Base-by-base conservation (phyloP, 2,113 vertebrate species). In the Seriola dumerili region DNA sequence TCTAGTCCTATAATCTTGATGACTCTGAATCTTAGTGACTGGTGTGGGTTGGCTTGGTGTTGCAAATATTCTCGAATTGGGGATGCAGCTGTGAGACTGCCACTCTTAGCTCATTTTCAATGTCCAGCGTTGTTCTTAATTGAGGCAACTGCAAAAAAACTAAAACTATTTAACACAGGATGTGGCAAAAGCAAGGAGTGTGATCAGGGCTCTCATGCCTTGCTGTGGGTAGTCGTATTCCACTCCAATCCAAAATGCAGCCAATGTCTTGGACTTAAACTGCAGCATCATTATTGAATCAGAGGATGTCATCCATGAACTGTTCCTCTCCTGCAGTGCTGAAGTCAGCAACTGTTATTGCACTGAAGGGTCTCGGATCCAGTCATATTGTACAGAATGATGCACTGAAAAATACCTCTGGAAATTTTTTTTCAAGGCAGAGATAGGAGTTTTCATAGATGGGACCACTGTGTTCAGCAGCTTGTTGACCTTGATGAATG, bases 301-400 rank as follows among this genome's bases (percentile, higher is more conserved):
- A 19, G 3, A 59, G 29, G 16, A 52, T 81, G 54, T 62, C 21
- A 63, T 57, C 17, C 25, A n/a, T 70, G 64, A 70, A 12, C 48
- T 64, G 10, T 32, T 79, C 48, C 29, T 64, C 40, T 34, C 38
- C 36, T 54, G 55, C 36, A 25, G 36, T 54, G 63, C n/a, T 54
- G 12, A 32, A 25, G 34, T 64, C 57, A 36, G 68, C 73, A 68
- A 38, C 29, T 29, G 29, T 29, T 29, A 29, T 29, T 29, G 29
- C 29, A 29, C 29, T 29, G 29, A 29, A 29, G 29, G 29, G 21
- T 67, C 57, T 63, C 19, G 10, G 16, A 64, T 77, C 16, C 19
- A 55, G 34, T 38, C 21, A 67, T 19, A 44, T 76, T 72, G 32
- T 14, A 0, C 17, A 10, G 29, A 16, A 46, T 58, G 9, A 23